Conservation (phyloP, 2,797 vertebrate genomes). For the Balearica regulorum region DNA sequence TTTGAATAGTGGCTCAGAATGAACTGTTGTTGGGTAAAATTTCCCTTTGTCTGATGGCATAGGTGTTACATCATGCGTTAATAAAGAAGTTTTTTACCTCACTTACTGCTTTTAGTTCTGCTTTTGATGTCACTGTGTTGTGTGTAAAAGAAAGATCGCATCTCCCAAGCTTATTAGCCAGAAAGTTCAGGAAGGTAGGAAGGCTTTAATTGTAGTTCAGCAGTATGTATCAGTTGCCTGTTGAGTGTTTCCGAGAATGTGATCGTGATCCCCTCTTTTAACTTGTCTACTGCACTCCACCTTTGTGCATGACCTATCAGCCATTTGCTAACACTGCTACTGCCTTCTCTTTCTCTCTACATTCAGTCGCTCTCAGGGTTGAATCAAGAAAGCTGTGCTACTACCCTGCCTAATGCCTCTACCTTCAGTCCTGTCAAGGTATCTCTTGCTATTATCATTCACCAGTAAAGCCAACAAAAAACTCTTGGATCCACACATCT, state of each 20-base stretch:
- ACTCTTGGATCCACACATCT: not conserved
- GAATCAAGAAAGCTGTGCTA: conserved; percentile 71
- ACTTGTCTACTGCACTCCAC: not conserved
- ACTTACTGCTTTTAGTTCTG: not conserved
- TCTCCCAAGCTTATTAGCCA: not conserved
- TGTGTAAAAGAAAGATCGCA: not conserved
- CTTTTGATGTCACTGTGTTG: not conserved
- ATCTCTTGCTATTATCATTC: conserved; percentile 64
- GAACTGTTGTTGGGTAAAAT: not conserved
- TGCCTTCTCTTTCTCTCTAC: conserved; percentile 63
- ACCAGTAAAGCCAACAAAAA: conserved; percentile 28
- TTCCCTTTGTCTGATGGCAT: not conserved
- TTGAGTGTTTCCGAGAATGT: not conserved
- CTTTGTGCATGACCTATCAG: not conserved
- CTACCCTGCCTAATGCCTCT: conserved; percentile 67
- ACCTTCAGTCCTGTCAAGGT: conserved; percentile 76
- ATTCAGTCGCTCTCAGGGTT: conserved; percentile 75
- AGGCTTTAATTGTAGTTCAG: not conserved
- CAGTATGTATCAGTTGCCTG: not conserved
- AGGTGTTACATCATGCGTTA: not conserved
- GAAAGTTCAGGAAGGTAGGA: not conserved
- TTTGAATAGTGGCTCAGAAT: not conserved
- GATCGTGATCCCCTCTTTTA: not conserved
- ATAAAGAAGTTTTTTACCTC: not conserved
- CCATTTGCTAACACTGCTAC: conserved; percentile 47